phyloP scores from a whole-genome alignment of 2,113 vertebrate genomes.

The Blennius ocellaris region DNA sequence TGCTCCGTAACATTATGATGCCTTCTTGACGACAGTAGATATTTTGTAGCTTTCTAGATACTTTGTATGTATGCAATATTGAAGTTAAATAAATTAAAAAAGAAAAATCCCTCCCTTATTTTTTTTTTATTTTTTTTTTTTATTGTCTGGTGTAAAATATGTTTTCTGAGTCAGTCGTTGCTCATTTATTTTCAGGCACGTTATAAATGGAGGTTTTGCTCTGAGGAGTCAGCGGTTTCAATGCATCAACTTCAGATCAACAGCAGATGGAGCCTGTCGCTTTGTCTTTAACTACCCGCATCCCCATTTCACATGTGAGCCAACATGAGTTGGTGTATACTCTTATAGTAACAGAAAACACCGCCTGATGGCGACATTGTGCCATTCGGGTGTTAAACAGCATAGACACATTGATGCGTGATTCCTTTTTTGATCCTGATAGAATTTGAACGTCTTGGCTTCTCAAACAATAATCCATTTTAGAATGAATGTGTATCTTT shows the following conservation, averaged over 20 bases:
- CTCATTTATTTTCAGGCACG: neutral
- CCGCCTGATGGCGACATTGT: conserved; percentile 61
- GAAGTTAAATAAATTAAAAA: conserved; percentile 96
- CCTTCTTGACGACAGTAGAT: conserved; percentile 99
- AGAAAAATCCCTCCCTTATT: conserved; percentile 32
- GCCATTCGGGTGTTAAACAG: neutral
- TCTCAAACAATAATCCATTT: no score
- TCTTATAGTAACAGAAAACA: conserved; percentile 12
- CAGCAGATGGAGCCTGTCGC: conserved; percentile 52
- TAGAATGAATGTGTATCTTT: no score
- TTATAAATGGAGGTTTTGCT: neutral
- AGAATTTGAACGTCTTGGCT: no score
- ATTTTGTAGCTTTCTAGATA: conserved; percentile 99
- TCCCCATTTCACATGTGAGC: neutral
- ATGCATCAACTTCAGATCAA: conserved; percentile 22
- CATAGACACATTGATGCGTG: no score
- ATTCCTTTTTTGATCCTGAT: no score
- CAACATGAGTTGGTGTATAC: neutral
- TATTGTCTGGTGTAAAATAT: conserved; percentile 20
- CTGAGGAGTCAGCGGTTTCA: neutral
- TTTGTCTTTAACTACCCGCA: neutral
- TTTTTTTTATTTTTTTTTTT: neutral
- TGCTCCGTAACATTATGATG: conserved; percentile 99
- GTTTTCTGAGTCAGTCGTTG: neutral
- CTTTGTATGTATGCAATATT: conserved; percentile 99